Percentiles rank a stretch among this genome's conserved stretches.
Evolutionary conservation across 2,797 vertebrate genomes (phyloP).

Genomic region (Hydrophis major): DNA sequence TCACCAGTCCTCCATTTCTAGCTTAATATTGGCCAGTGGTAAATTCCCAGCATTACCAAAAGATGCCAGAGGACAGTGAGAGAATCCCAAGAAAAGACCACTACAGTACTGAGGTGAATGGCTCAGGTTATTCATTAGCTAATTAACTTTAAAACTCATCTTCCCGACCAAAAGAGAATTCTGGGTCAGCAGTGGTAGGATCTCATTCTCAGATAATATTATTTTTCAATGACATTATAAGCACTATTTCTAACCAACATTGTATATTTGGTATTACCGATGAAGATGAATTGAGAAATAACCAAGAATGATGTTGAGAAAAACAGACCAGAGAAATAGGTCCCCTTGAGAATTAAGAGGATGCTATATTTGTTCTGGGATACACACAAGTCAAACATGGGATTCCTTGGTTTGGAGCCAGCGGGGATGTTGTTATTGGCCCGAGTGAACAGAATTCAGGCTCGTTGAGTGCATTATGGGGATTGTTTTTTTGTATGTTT

Average conservation of each 20-base stretch:
- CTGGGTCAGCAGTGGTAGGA: not conserved
- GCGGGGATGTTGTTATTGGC: constrained; percentile 73
- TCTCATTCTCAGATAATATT: not conserved
- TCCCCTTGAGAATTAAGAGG: constrained; percentile 55
- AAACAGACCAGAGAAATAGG: constrained; percentile 42
- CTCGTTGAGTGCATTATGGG: constrained; percentile 60
- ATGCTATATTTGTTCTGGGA: constrained; percentile 65
- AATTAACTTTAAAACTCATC: not conserved
- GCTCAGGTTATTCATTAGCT: not conserved
- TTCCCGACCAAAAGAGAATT: not conserved
- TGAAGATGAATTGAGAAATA: not conserved
- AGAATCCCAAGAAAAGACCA: not conserved
- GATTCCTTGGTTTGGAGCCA: constrained; percentile 68
- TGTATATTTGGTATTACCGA: not conserved
- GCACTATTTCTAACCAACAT: not conserved
- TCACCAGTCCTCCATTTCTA: not conserved
- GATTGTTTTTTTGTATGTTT: constrained; percentile 54
- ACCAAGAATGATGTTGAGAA: not conserved
- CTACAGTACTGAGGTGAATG: not conserved
- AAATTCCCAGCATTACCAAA: not conserved
- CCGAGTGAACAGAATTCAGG: constrained; percentile 62
- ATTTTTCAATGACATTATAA: not conserved
- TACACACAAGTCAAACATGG: constrained; percentile 67
- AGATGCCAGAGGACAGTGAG: not conserved
- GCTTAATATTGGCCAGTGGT: not conserved